Conservation (phyloP, 2,113 vertebrate species). For the Eulemur macaco region DNA sequence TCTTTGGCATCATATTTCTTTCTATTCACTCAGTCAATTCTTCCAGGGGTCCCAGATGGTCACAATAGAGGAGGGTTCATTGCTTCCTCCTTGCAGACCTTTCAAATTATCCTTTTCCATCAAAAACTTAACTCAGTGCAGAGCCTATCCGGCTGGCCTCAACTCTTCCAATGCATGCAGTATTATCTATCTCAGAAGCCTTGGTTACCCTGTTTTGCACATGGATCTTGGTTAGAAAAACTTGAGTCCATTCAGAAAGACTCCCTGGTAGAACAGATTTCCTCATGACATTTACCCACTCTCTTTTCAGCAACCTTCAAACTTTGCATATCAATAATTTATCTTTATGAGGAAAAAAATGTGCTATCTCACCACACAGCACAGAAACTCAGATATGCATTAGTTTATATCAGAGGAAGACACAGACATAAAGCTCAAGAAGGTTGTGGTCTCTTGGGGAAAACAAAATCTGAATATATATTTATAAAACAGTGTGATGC, state of each 20-base stretch:
- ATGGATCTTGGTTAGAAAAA: background rate
- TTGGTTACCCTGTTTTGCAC: background rate
- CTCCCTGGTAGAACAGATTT: background rate
- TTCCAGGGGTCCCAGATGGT: background rate
- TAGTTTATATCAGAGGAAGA: constrained; percentile 14
- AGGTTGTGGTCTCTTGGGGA: background rate
- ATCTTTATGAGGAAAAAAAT: background rate
- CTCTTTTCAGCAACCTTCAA: background rate
- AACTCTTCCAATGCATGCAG: background rate
- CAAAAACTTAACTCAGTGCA: background rate
- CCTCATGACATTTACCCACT: background rate
- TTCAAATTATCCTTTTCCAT: background rate
- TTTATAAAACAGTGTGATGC: constrained; percentile 11
- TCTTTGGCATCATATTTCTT: background rate
- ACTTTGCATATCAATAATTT: background rate
- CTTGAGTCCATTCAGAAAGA: background rate
- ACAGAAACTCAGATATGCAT: background rate
- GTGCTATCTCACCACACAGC: background rate
- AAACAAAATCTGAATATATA: constrained; percentile 9
- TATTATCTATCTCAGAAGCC: background rate
- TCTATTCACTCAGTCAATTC: background rate
- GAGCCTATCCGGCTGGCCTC: background rate
- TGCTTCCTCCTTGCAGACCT: background rate
- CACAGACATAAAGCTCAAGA: background rate
- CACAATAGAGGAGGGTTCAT: background rate